These are phyloP conservation scores for Neogale vison DNA, from an alignment of 2,113 vertebrate genomes.

Conservation along the genomic window DNA sequence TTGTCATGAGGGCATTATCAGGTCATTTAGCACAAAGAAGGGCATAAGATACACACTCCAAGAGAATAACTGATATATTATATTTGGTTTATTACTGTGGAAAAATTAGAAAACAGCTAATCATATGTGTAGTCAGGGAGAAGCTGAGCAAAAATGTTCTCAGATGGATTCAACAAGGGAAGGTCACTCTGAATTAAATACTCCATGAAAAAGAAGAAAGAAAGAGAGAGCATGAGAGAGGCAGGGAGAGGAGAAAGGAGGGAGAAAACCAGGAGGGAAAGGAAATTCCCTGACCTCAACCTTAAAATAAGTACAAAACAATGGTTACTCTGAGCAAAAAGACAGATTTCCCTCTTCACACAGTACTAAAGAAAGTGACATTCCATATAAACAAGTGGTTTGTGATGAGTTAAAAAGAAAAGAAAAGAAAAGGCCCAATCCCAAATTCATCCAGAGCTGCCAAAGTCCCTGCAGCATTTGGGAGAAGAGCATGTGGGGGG, in stretches of 20 bases:
- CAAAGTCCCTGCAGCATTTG: neutral
- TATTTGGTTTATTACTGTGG: neutral
- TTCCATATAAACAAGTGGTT: neutral
- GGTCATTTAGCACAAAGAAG: neutral
- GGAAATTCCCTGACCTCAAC: neutral
- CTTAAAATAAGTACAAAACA: neutral
- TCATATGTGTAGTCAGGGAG: neutral
- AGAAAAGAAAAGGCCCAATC: neutral
- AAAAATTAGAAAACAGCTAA: constrained; percentile 10
- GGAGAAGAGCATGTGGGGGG: neutral
- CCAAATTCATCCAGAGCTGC: neutral
- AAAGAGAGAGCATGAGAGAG: fast-evolving
- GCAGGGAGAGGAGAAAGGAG: neutral
- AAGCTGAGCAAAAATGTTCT: neutral
- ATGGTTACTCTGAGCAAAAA: neutral
- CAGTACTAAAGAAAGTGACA: neutral
- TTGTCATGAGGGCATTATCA: neutral
- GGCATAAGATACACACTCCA: neutral
- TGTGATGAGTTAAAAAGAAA: neutral
- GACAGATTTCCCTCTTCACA: neutral
- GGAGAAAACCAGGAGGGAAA: neutral
- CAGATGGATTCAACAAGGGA: neutral
- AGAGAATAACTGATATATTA: neutral
- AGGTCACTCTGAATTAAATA: neutral
- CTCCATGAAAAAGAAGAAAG: neutral